Evolutionary conservation across 2,888 invertebrate genomes (phyloP), one percentile per base, ranked within the genome.

Genomic region (Meandrusa payeni): DNA sequence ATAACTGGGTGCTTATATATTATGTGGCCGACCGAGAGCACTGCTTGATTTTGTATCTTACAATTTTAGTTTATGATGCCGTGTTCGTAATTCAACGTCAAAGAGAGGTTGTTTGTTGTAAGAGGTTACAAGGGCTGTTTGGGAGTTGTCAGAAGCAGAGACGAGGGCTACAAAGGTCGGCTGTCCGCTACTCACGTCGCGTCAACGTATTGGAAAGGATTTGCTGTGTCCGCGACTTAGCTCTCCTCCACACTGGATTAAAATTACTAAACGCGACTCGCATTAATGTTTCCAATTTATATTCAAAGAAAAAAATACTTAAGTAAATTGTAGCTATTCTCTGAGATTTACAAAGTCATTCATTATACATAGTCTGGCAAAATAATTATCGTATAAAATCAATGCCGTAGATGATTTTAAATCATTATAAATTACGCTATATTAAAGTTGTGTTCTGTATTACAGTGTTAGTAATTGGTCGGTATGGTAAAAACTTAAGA

Each of bases 91-190:
- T 71, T 69, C 59, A 61, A 66, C 60, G 62, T 67, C 59, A 64
- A 65, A 64, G 71, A 70, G 71, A 73, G 74, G 69, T 64, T 41
- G 34, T 66, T 55, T 59, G 58, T 54, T 63, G 68, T 60, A 63
- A 67, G 70, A 75, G 68, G 71, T 75, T 73, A 69, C 68, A 68
- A 77, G 71, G 76, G 75, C 70, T 66, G 68, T 66, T 70, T 62
- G 64, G 72, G 63, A 68, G 72, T 69, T 83, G 85, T 85, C 85
- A 82, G 64, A 53, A 61, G 57, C 85, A 85, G 80, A 68, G 31
- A 69, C 61, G 63, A 67, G 69, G 72, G 75, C 61, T 62, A 68
- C 76, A 73, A 70, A 75, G 74, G 68, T 64, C 68, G 59, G 60
- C 60, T 56, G 62, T 55, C 61, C 57, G 55, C 57, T 57, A 57